Conservation (phyloP, 2,797 vertebrate genomes). For the Intellagama lesueurii region DNA sequence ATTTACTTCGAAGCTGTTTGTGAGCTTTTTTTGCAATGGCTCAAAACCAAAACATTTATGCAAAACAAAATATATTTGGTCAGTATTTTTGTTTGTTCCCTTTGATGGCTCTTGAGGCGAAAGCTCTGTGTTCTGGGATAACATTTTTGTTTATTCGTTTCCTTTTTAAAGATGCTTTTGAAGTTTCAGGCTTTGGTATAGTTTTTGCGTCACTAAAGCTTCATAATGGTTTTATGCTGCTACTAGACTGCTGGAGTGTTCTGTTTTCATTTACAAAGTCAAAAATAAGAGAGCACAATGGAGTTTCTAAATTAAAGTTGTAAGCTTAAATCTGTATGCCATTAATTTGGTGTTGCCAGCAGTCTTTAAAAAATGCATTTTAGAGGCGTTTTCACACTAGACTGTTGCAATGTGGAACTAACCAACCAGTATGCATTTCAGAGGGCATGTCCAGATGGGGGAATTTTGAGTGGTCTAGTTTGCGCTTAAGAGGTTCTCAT, state of each 20-base stretch:
- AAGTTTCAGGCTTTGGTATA: constrained; percentile 46
- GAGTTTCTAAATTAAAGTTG: constrained; percentile 43
- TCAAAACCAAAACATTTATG: constrained; percentile 45
- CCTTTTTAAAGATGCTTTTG: constrained; percentile 52
- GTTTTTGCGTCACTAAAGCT: constrained; percentile 44
- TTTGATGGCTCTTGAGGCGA: constrained; percentile 53
- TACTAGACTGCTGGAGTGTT: constrained; percentile 42
- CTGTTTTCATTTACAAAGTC: constrained; percentile 39
- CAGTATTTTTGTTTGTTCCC: constrained; percentile 49
- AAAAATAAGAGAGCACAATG: constrained; percentile 39
- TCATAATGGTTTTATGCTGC: constrained; percentile 49
- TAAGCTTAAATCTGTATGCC: constrained; percentile 44
- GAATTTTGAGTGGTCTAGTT: not conserved
- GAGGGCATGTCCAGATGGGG: too few species aligned
- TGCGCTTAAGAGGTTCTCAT: not conserved
- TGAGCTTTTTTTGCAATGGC: constrained; percentile 32
- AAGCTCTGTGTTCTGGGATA: constrained; percentile 51
- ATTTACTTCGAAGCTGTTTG: constrained; percentile 31
- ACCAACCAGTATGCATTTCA: not conserved
- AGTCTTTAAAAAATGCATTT: not conserved
- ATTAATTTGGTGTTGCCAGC: constrained; percentile 24
- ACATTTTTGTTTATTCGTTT: constrained; percentile 59
- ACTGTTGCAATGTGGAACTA: not conserved
- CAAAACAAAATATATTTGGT: constrained; percentile 38
- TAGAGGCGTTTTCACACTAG: constrained; percentile 22